Conservation (phyloP, 2,113 vertebrate genomes). For the Ondatra zibethicus region DNA sequence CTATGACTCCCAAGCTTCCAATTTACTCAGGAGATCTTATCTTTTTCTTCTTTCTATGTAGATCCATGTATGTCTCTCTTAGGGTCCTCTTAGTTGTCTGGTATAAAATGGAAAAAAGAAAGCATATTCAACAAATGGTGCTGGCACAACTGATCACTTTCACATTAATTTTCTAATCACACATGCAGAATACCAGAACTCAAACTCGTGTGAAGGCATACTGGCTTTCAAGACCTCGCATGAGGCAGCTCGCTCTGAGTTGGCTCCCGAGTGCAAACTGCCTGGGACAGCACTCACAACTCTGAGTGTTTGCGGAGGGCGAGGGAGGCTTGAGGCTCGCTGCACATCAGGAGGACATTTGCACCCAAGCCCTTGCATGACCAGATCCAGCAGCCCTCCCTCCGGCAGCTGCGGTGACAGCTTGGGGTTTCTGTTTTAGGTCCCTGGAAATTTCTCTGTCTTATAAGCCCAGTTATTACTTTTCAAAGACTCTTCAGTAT, state of each 20-base stretch:
- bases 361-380: background rate
- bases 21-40: no score
- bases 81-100: no score
- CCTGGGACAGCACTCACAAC: background rate
- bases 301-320: background rate
- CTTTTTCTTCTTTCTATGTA: no score
- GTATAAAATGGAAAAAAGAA: no score
- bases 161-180: background rate
- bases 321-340: background rate
- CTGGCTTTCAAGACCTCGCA: background rate
- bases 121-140: no score
- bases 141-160: background rate
- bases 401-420: background rate
- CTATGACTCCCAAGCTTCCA: no score
- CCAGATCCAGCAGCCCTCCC: background rate
- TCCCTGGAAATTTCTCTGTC: slow-evolving; percentile 49
- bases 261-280: background rate
- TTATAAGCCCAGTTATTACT: slow-evolving; percentile 55
- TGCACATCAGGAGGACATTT: background rate
- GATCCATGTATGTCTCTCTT: no score
- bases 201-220: background rate
- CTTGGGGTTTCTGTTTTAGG: background rate
- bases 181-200: background rate
- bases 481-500: slow-evolving; percentile 56
- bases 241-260: background rate